Evolutionary conservation across 1,140 invertebrate species (phyloP).

Genomic region (Eupeodes corollae): DNA sequence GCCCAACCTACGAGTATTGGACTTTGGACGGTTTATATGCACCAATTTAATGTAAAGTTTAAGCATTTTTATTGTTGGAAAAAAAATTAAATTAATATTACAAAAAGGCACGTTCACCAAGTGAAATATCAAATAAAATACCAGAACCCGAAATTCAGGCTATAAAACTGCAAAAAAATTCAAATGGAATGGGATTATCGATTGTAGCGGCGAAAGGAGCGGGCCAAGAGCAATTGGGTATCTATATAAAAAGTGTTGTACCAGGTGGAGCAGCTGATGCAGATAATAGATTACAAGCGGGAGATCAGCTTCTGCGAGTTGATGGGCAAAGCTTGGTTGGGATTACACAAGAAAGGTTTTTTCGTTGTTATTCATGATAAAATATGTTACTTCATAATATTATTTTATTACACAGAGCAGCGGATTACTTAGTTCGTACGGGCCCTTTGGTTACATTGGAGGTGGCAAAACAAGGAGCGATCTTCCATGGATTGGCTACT

Average conservation of each 20-base stretch:
- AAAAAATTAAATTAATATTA: neutral
- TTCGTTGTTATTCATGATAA: neutral
- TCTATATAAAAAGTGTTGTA: conserved; percentile 97
- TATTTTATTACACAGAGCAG: conserved; percentile 50
- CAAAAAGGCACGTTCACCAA: conserved; percentile 49
- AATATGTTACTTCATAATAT: neutral
- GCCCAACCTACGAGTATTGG: conserved; percentile 83
- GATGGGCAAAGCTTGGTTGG: conserved; percentile 94
- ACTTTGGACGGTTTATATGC: conserved; percentile 91
- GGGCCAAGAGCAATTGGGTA: conserved; percentile 68
- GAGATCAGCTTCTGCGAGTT: conserved; percentile 94
- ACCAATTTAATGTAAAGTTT: conserved; percentile 42
- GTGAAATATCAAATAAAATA: conserved; percentile 39
- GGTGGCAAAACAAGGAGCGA: conserved; percentile 92
- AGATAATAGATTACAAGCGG: conserved; percentile 86
- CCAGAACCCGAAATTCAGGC: conserved; percentile 58
- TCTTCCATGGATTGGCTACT: conserved; percentile 91
- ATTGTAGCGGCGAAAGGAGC: conserved; percentile 81
- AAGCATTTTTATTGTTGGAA: neutral
- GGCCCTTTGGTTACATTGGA: conserved; percentile 87
- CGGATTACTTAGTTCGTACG: conserved; percentile 88
- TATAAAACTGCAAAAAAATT: conserved; percentile 83
- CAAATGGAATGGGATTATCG: conserved; percentile 84
- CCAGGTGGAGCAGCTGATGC: conserved; percentile 89
- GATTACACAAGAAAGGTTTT: conserved; percentile 87